Conservation (phyloP, 1,140 invertebrate species). For the Himalopsyche phryganea region DNA sequence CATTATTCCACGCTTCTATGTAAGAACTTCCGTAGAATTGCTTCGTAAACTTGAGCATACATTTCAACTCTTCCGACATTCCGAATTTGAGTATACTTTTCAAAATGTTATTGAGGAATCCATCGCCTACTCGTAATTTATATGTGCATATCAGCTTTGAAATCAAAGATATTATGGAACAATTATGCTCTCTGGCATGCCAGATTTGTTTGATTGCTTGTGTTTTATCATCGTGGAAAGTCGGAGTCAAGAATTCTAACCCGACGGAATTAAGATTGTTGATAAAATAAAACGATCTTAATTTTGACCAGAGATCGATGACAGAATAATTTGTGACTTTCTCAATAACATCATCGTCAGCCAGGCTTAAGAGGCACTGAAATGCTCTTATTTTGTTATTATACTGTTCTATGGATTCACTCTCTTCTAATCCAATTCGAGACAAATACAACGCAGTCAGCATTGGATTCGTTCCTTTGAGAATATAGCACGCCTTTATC, state of each 20-base stretch:
- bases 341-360: slow-evolving; percentile 45
- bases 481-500: slow-evolving; percentile 49
- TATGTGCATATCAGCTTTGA: slow-evolving; percentile 42
- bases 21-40: slow-evolving; percentile 40
- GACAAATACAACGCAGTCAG: slow-evolving; percentile 51
- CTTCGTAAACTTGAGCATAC: slow-evolving; percentile 42
- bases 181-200: slow-evolving; percentile 40
- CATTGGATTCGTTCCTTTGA: slow-evolving; percentile 50
- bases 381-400: slow-evolving; percentile 47
- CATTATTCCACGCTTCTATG: slow-evolving; percentile 45
- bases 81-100: slow-evolving; percentile 40
- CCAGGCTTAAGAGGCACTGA: slow-evolving; percentile 50
- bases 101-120: slow-evolving; percentile 39
- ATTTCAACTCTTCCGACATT: slow-evolving; percentile 44
- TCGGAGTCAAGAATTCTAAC: slow-evolving; percentile 47
- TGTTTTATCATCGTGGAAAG: slow-evolving; percentile 46
- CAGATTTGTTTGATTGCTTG: slow-evolving; percentile 44
- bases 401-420: slow-evolving; percentile 45
- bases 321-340: slow-evolving; percentile 46
- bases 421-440: slow-evolving; percentile 49
- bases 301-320: slow-evolving; percentile 42
- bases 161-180: slow-evolving; percentile 42
- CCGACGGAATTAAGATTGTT: slow-evolving; percentile 46
- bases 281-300: slow-evolving; percentile 45
- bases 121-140: slow-evolving; percentile 35